Conservation (phyloP, 2,888 invertebrate genomes). For the Cryptophagus acutangulus region DNA sequence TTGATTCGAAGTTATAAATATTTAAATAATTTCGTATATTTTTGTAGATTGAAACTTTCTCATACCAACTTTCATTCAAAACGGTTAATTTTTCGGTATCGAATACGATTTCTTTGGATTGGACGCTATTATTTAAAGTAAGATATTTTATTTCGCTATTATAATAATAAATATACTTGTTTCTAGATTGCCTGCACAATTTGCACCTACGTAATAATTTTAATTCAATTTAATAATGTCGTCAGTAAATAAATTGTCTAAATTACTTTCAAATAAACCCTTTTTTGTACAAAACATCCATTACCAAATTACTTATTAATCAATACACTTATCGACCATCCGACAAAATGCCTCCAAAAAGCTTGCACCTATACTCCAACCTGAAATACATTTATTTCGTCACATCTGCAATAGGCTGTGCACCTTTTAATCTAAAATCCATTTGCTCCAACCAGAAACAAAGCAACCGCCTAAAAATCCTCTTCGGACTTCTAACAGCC, state of each 20-base stretch:
- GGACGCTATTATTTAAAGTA: constrained; percentile 2
- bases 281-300: too few species aligned
- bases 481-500: too few species aligned
- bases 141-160: background rate
- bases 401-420: background rate
- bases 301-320: too few species aligned
- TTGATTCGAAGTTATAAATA: too few species aligned
- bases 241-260: too few species aligned
- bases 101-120: background rate
- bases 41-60: constrained; percentile 7
- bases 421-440: constrained; percentile 3
- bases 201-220: constrained; percentile 1
- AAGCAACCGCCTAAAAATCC: too few species aligned
- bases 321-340: too few species aligned
- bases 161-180: background rate
- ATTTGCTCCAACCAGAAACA: too few species aligned
- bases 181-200: constrained; percentile 1
- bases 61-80: constrained; percentile 1
- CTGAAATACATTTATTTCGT: background rate
- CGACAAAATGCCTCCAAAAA: too few species aligned
- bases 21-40: background rate
- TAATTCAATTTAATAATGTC: background rate
- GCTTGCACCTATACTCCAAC: too few species aligned
- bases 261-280: too few species aligned
- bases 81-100: background rate